Percentiles rank a stretch among this genome's conserved stretches.
Evolutionary conservation across 2,113 vertebrate genomes (phyloP).

Genomic region (Leptobrachium leishanense): DNA sequence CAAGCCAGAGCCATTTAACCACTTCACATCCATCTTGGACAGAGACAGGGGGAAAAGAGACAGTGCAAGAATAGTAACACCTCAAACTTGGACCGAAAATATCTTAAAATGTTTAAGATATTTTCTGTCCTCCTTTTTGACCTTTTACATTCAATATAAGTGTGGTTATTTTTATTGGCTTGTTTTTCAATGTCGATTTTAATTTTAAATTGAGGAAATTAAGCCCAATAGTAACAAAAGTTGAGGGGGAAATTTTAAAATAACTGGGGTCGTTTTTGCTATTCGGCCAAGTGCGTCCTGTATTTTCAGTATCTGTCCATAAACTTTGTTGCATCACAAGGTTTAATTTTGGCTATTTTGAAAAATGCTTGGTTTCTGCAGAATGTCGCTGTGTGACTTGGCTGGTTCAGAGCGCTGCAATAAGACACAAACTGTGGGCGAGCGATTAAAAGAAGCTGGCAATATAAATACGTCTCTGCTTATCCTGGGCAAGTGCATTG

Average conservation of each 20-base stretch:
- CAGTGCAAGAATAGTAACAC: no score
- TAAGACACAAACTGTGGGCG: slow-evolving; percentile 82
- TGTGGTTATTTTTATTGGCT: no score
- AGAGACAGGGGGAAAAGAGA: no score
- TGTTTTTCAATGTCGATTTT: background rate
- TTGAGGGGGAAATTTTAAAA: background rate
- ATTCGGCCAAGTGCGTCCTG: background rate
- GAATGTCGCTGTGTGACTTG: slow-evolving; percentile 85
- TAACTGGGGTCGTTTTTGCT: background rate
- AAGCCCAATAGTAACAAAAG: no score
- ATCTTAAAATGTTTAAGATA: no score
- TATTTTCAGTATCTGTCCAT: no score
- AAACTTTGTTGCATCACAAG: background rate
- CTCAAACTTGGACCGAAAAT: background rate
- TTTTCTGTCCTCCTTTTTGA: no score
- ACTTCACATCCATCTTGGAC: no score
- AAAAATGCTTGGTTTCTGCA: slow-evolving; percentile 42
- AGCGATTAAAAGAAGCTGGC: slow-evolving; percentile 84
- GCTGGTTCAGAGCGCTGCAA: slow-evolving; percentile 88
- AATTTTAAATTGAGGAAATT: background rate
- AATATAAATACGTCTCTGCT: slow-evolving; percentile 90
- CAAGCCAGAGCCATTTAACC: no score
- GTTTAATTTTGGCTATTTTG: background rate
- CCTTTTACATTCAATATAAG: no score
- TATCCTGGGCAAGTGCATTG: slow-evolving; percentile 87